Evolutionary conservation across 2,888 invertebrate genomes (phyloP).

Genomic region (Himalopsyche japonica): DNA sequence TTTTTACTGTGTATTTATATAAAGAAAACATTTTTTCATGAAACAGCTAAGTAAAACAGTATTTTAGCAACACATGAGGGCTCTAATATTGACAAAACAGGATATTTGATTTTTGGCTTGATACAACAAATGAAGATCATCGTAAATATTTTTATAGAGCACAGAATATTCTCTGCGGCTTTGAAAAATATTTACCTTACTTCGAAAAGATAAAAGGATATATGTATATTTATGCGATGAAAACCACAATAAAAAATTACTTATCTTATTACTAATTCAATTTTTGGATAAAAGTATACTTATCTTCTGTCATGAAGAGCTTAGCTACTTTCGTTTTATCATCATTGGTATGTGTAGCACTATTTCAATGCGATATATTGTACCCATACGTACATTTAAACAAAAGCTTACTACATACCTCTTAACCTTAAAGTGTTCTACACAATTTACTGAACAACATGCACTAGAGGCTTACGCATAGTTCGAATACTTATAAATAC

Average conservation of each 20-base stretch:
- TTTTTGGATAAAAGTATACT: too few species aligned
- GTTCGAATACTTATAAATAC: too few species aligned
- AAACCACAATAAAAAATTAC: not conserved
- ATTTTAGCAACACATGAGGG: not conserved
- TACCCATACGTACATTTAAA: too few species aligned
- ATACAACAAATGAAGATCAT: conserved; percentile 1
- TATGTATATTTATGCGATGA: not conserved
- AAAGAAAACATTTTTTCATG: not conserved
- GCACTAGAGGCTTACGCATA: too few species aligned
- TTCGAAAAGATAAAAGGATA: not conserved
- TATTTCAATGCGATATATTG: too few species aligned
- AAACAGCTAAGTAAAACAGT: not conserved
- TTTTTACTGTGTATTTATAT: not conserved
- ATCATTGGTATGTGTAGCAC: too few species aligned
- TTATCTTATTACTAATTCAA: too few species aligned
- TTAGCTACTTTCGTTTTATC: too few species aligned
- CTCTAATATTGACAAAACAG: not conserved
- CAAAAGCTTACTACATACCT: too few species aligned
- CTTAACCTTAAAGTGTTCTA: too few species aligned
- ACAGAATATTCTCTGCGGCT: not conserved
- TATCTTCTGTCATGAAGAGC: too few species aligned
- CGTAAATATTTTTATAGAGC: not conserved
- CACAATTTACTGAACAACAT: too few species aligned
- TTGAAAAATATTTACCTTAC: not conserved
- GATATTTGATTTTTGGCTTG: not conserved